Evolutionary conservation across 2,113 vertebrate genomes (phyloP).

Genomic region (Riparia riparia): DNA sequence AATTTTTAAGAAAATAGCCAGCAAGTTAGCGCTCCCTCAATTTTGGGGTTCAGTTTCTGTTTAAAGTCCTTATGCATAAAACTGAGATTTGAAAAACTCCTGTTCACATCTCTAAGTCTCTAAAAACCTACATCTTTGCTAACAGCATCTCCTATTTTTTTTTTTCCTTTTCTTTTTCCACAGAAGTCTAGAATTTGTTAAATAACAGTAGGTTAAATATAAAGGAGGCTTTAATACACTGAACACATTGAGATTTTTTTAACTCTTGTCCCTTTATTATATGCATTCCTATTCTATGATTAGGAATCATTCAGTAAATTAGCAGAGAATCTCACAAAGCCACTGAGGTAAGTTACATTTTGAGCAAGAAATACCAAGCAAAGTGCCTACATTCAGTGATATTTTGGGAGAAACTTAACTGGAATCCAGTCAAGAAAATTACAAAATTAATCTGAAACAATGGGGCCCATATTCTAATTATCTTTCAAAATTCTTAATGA

Average conservation of each 20-base stretch:
- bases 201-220: not conserved
- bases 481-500: not conserved
- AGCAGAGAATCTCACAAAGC: not conserved
- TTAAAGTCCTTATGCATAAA: not conserved
- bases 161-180: not conserved
- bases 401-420: not conserved
- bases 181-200: not conserved
- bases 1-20: not conserved
- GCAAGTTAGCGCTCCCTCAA: too few relatives aligned
- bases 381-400: not conserved
- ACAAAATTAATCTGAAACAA: not conserved
- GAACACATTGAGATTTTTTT: not conserved
- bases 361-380: not conserved
- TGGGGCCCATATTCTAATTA: rapidly evolving
- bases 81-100: not conserved
- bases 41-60: not conserved
- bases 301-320: not conserved
- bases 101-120: not conserved
- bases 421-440: not conserved
- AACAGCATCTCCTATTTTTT: not conserved
- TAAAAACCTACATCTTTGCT: not conserved
- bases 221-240: not conserved
- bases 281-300: not conserved
- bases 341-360: not conserved
- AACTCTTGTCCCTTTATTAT: not conserved